These are phyloP conservation scores for Lampris megalopsis DNA, from an alignment of 2,113 vertebrate genomes.

Conservation along the genomic window DNA sequence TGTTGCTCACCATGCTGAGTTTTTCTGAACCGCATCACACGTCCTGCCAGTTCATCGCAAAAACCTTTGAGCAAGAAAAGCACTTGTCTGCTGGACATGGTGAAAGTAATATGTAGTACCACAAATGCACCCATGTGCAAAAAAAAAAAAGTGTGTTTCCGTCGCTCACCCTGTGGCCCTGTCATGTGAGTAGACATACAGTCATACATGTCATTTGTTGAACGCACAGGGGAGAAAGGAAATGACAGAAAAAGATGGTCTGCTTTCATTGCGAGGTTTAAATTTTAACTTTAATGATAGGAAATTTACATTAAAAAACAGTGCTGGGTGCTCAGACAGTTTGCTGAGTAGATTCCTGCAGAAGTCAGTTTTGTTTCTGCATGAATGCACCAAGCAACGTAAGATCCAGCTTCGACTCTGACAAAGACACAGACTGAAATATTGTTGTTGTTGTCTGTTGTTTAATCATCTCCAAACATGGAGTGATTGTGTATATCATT, in stretches of 20 bases:
- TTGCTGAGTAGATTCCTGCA: neutral
- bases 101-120: too few relatives aligned
- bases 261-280: slow-evolving; percentile 28
- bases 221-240: slow-evolving; percentile 29
- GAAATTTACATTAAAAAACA: slow-evolving; percentile 24
- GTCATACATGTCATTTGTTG: slow-evolving; percentile 15
- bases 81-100: too few relatives aligned
- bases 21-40: too few relatives aligned
- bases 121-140: too few relatives aligned
- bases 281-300: slow-evolving; percentile 26
- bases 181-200: neutral
- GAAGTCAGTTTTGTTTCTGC: neutral
- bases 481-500: too few relatives aligned
- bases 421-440: neutral
- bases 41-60: too few relatives aligned
- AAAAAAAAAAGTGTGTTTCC: too few relatives aligned
- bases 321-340: slow-evolving; percentile 9
- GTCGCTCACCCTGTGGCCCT: too few relatives aligned
- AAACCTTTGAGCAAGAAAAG: too few relatives aligned
- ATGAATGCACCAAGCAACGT: neutral
- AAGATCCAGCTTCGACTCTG: neutral
- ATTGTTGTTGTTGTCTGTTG: neutral
- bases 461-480: too few relatives aligned
- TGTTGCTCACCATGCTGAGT: too few relatives aligned
- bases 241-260: slow-evolving; percentile 38